A percentile compares a stretch with the other conserved stretches of the same genome.
phyloP scores from a whole-genome alignment of 2,113 vertebrate species.

The Cinclus mexicanus region DNA sequence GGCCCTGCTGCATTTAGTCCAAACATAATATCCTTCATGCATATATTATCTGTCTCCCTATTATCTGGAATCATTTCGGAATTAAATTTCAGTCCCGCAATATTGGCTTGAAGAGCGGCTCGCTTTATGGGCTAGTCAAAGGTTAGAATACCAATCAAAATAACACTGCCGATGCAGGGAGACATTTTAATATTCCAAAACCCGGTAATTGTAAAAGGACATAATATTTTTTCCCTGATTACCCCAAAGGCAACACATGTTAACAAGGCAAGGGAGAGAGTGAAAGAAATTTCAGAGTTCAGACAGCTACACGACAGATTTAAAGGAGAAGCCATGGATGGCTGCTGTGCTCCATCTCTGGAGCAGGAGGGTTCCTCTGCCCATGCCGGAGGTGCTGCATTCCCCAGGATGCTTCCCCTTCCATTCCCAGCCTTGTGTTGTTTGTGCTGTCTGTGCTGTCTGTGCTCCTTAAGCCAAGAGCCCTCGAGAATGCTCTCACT shows the following conservation, averaged over 20 bases:
- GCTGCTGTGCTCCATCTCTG: neutral
- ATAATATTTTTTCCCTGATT: conserved; percentile 93
- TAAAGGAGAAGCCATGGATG: conserved; percentile 75
- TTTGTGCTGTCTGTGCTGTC: fast-evolving
- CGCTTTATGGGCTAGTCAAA: conserved; percentile 95
- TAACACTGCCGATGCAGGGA: conserved; percentile 92
- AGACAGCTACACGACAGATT: conserved; percentile 82
- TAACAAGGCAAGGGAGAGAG: conserved; percentile 82
- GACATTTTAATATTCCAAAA: conserved; percentile 99
- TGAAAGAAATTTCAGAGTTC: conserved; percentile 82
- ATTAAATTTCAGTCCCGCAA: conserved; percentile 95
- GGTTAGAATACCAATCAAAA: conserved; percentile 99
- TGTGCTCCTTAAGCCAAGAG: neutral
- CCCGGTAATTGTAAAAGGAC: conserved; percentile 98
- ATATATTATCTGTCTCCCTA: conserved; percentile 99
- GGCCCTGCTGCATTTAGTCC: conserved; percentile 88
- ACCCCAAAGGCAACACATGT: conserved; percentile 88
- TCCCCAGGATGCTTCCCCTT: neutral
- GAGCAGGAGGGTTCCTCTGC: neutral
- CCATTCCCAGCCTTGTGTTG: neutral
- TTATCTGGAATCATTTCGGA: conserved; percentile 98
- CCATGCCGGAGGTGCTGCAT: fast-evolving
- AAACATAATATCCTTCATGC: conserved; percentile 99
- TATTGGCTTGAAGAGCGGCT: conserved; percentile 88
- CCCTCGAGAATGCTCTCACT: neutral